Evolutionary conservation across 2,113 vertebrate genomes (phyloP), one percentile per base, ranked within the genome.

Genomic region (Gorsachius goisagi): DNA sequence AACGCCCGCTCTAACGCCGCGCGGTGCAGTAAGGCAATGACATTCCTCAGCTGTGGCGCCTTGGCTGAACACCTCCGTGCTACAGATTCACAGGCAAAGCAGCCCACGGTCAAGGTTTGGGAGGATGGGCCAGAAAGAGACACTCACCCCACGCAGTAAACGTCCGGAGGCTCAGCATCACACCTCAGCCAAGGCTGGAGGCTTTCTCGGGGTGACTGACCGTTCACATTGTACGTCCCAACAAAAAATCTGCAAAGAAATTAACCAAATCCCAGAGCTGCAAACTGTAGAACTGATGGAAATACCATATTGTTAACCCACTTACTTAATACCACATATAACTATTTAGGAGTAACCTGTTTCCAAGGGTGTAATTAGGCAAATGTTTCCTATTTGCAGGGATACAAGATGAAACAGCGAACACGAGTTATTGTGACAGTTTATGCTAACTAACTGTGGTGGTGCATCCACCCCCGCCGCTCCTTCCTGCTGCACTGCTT

Each of bases 181-280:
- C 97, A 97, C 30, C 97, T 97, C 76, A 99, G 98, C 99, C 99
- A 99, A 2, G 98, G 98, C 72, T 35, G 79, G n/a, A 99, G 98
- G 93, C 98, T 98, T 82, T 99, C 99, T 24, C 97, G 98, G 22
- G 99, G 99, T 0, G 98, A 95, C 95, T 99, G 99, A 39, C 99
- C 99, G 0, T 99, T 99, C 89, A 99, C 99, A 11, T 99, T 99
- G 93, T 99, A 99, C 0, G 99, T 99, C 64, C 99, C 99, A 8
- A 99, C 98, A 96, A 99, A 99, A 98, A 99, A 98, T 71, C 99
- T 99, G 96, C 66, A 62, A 37, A 55, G 90, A 88, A 86, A 94
- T 23, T 0, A 33, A 69, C 30, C 39, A 27, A 58, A 72, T 24
- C 13, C 84, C 60, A 91, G 55, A 82, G n/a, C 78, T 62, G 30